A percentile compares a stretch with the other conserved stretches of the same genome.
Conservation (phyloP, 1,140 invertebrate genomes). For the Ephestia elutella region DNA sequence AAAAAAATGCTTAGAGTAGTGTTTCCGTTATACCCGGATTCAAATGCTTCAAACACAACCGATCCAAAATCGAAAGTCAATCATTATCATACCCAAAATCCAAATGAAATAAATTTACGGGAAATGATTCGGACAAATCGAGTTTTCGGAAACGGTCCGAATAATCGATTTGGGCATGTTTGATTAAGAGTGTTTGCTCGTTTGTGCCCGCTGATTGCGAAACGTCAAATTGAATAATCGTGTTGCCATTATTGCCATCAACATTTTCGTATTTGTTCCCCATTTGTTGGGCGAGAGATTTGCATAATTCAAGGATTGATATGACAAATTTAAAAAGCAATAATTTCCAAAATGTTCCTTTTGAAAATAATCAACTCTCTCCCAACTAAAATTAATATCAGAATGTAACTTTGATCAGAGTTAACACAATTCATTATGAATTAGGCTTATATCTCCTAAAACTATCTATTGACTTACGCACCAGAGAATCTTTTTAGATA, state of each 20-base stretch:
- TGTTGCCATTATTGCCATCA: conserved; percentile 40
- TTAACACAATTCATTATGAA: too few relatives aligned
- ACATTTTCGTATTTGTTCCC: conserved; percentile 26
- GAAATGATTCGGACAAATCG: conserved; percentile 22
- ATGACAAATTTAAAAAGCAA: background rate
- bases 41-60: background rate
- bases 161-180: conserved; percentile 54
- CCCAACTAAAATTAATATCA: too few relatives aligned
- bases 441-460: too few relatives aligned
- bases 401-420: too few relatives aligned
- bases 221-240: conserved; percentile 61
- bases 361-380: too few relatives aligned
- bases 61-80: background rate
- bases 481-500: too few relatives aligned
- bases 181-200: conserved; percentile 50
- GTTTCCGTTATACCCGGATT: too few relatives aligned
- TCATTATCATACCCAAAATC: background rate
- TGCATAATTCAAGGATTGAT: background rate
- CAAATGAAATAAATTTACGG: conserved; percentile 7
- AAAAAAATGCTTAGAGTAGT: too few relatives aligned
- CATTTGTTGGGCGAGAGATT: conserved; percentile 8
- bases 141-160: conserved; percentile 29
- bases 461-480: too few relatives aligned
- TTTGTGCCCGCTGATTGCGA: conserved; percentile 61
- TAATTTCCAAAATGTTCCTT: too few relatives aligned